Conservation (phyloP, 2,888 invertebrate genomes). For the Plagodis dolabraria region DNA sequence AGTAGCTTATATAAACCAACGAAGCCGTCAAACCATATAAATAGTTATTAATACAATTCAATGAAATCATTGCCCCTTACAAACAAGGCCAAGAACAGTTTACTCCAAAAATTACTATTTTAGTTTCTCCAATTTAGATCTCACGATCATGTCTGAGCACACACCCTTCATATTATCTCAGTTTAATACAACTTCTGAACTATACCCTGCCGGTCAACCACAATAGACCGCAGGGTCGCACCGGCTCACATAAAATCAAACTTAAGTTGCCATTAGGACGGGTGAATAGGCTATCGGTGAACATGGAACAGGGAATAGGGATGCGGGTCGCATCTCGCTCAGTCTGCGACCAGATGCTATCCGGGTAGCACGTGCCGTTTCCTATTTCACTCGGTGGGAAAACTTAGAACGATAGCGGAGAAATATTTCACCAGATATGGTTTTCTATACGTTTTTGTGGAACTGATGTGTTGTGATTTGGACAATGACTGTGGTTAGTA, state of each 20-base stretch:
- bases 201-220: constrained; percentile 38
- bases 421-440: constrained; percentile 16
- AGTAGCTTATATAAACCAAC: too few species aligned
- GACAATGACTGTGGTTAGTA: constrained; percentile 41
- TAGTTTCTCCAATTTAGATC: constrained; percentile 25
- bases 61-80: too few species aligned
- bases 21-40: too few species aligned
- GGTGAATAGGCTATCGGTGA: constrained; percentile 35
- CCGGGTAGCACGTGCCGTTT: constrained; percentile 48
- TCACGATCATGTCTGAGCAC: constrained; percentile 24
- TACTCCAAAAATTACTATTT: constrained; percentile 1
- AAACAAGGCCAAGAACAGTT: not conserved
- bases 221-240: constrained; percentile 33
- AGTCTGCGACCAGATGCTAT: constrained; percentile 42
- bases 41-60: too few species aligned
- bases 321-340: constrained; percentile 34
- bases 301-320: constrained; percentile 19
- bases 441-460: constrained; percentile 38
- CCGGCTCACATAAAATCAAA: constrained; percentile 51
- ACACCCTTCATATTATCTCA: constrained; percentile 25
- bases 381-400: constrained; percentile 60
- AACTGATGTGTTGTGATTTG: constrained; percentile 55
- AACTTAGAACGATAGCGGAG: constrained; percentile 50
- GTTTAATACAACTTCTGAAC: constrained; percentile 33
- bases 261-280: constrained; percentile 49